Evolutionary conservation across 2,888 invertebrate genomes (phyloP), one percentile per base, ranked within the genome.

Genomic region (Daptonema setosum): DNA sequence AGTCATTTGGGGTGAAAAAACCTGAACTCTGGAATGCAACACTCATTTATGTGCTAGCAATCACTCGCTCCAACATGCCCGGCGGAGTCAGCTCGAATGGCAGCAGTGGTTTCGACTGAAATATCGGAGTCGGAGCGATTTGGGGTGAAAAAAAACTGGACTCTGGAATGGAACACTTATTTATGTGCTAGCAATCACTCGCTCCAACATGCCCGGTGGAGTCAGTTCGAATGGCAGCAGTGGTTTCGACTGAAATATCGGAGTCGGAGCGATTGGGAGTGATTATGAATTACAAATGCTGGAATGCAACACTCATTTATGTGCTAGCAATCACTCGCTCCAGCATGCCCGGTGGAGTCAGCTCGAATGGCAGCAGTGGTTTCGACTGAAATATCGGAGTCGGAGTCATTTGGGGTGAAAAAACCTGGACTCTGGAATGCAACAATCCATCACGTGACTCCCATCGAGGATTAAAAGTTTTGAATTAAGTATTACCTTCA

Each of bases 31-130:
- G n/a, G n/a, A n/a, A n/a, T n/a, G n/a, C n/a, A n/a, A n/a, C n/a
- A 2, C 3, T 20, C 45, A 20, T 22, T 22, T 2, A 20, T 22
- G 3, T 2, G n/a, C n/a, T n/a, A n/a, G n/a, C n/a, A n/a, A n/a
- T n/a, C 61, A 74, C 67, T 52, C 74, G 63, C 63, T 73, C 70
- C 52, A 74, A 62, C 71, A 74, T 73, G 8, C 74, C 74, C 47
- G 68, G 68, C 56, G 71, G 68, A 29, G 72, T 71, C 61, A 67
- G 72, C 60, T 74, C 74, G 58, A 67, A 68, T 0, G 74, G 73
- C 53, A 73, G 60, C 58, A 66, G 69, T 1, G 71, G 66, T 51
- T 61, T 45, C 29, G 52, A 2, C 52, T 26, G 41, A 3, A 14
- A 48, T 2, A 35, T 17, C 35, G 35, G 17, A 8, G 35, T 35